Percentiles rank a stretch among this genome's conserved stretches.
Evolutionary conservation across 2,113 vertebrate genomes (phyloP).

Genomic region (Neolamprologus devosi): DNA sequence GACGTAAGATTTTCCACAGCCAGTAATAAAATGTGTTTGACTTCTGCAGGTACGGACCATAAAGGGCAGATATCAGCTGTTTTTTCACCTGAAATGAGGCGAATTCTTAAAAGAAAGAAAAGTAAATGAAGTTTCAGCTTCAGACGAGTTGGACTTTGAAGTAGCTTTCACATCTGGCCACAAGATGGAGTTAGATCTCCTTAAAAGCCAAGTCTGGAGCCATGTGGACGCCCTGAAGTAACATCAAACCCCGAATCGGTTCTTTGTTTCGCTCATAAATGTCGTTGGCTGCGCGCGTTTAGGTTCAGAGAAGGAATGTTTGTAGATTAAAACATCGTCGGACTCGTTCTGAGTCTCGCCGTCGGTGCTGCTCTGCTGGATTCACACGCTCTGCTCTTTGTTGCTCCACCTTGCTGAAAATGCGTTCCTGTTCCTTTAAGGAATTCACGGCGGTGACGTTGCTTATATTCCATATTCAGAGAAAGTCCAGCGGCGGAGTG

Average conservation of each 20-base stretch:
- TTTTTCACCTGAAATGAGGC: neutral
- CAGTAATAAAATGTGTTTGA: rapidly evolving
- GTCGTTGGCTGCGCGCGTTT: neutral
- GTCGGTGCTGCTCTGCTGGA: neutral
- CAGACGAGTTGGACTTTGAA: neutral
- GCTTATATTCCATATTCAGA: slow-evolving; percentile 49
- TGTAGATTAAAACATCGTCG: neutral
- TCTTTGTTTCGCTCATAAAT: neutral
- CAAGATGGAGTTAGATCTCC: slow-evolving; percentile 46
- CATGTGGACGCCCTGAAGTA: neutral
- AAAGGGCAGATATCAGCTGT: neutral
- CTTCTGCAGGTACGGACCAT: neutral
- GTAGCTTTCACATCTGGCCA: slow-evolving; percentile 6
- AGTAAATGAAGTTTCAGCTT: neutral
- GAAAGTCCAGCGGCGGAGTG: slow-evolving; percentile 41
- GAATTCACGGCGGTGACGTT: slow-evolving; percentile 29
- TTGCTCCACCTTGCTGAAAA: slow-evolving; percentile 40
- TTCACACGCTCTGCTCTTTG: neutral
- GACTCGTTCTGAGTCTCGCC: neutral
- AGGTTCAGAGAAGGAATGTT: neutral
- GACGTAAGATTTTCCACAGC: neutral
- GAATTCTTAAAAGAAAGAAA: neutral
- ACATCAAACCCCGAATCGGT: neutral
- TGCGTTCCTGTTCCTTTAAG: slow-evolving; percentile 59
- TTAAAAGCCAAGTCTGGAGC: neutral